A percentile compares a stretch with the other conserved stretches of the same genome.
Conservation (phyloP, 2,888 invertebrate species). For the Folsomia manolachei region DNA sequence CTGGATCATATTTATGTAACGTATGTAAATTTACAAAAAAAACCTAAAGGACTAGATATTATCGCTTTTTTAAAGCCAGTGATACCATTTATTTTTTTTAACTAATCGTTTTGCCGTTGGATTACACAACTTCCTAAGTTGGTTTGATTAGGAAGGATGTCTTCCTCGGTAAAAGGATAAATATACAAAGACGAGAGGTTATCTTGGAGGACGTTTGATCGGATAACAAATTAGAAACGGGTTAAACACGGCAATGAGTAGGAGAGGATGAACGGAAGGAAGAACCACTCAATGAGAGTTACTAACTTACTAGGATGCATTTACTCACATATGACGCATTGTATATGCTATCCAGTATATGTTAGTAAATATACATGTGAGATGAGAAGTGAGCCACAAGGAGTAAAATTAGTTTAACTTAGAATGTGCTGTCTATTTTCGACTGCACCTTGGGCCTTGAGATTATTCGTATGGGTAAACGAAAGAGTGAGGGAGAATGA, state of each 20-base stretch:
- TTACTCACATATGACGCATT: constrained; percentile 14
- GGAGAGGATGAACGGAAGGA: not conserved
- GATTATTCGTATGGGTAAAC: not conserved
- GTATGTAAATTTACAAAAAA: too few relatives aligned
- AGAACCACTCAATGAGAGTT: not conserved
- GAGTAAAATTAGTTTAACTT: constrained; percentile 1
- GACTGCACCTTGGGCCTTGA: constrained; percentile 3
- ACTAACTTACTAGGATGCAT: not conserved
- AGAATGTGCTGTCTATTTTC: not conserved
- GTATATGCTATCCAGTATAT: not conserved
- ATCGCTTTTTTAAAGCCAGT: too few relatives aligned
- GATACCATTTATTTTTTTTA: constrained; percentile 13
- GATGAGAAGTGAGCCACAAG: constrained; percentile 6
- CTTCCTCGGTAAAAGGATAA: not conserved
- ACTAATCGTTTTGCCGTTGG: not conserved
- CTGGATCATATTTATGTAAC: too few relatives aligned
- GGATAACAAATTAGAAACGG: not conserved
- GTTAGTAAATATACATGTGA: not conserved
- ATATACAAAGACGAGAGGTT: constrained; percentile 1
- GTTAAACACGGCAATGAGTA: not conserved
- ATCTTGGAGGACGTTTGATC: not conserved
- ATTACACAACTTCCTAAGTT: not conserved
- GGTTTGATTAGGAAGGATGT: not conserved
- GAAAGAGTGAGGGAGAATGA: not conserved
- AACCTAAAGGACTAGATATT: too few relatives aligned